A percentile compares a stretch with the other conserved stretches of the same genome.
Evolutionary conservation across 2,888 invertebrate genomes (phyloP).

Genomic region (Zaprionus obscuricornis): DNA sequence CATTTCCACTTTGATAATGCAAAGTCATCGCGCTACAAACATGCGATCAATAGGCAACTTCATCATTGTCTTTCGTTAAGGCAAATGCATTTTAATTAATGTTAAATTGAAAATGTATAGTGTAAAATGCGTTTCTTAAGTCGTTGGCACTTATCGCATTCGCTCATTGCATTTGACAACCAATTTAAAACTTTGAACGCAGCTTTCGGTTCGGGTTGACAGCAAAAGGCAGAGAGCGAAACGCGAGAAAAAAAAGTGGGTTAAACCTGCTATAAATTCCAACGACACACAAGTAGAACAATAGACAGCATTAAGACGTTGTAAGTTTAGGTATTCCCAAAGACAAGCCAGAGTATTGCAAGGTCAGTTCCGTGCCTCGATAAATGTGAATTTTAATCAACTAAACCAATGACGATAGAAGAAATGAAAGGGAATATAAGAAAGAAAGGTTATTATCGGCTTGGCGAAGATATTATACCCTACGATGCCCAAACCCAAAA

Average conservation of each 20-base stretch:
- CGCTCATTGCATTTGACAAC: constrained; percentile 66
- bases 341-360: constrained; percentile 19
- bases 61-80: constrained; percentile 38
- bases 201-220: constrained; percentile 63
- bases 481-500: background rate
- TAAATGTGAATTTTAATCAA: constrained; percentile 73
- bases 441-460: constrained; percentile 14
- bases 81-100: constrained; percentile 45
- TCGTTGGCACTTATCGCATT: constrained; percentile 48
- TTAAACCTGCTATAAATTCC: constrained; percentile 76
- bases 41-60: constrained; percentile 52
- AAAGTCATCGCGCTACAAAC: constrained; percentile 56
- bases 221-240: constrained; percentile 23
- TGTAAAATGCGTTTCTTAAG: constrained; percentile 43
- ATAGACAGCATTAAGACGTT: constrained; percentile 68
- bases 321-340: constrained; percentile 35
- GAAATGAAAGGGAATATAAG: constrained; percentile 59
- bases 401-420: constrained; percentile 52
- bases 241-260: constrained; percentile 54
- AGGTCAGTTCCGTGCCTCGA: constrained; percentile 15
- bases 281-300: constrained; percentile 60
- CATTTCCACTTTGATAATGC: constrained; percentile 3
- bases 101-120: constrained; percentile 10
- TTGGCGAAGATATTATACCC: background rate
- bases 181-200: constrained; percentile 65